These are phyloP conservation scores for Dolichoris vasculosae DNA, from an alignment of 1,140 invertebrate species.

Conservation along the genomic window DNA sequence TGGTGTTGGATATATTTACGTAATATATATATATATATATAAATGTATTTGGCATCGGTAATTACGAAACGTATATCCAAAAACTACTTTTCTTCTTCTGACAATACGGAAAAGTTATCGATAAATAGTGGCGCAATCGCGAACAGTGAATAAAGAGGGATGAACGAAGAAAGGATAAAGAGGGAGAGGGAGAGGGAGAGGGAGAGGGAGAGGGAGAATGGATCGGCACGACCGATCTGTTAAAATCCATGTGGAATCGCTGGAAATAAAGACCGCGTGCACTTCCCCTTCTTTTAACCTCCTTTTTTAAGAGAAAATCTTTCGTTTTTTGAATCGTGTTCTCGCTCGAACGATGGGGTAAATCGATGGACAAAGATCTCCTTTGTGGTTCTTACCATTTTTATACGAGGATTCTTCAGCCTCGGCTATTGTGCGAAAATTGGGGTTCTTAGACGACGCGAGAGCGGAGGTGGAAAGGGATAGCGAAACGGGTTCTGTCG, in stretches of 20 bases:
- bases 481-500: slow-evolving; percentile 64
- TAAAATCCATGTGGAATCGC: slow-evolving; percentile 61
- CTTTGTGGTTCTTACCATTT: slow-evolving; percentile 65
- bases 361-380: slow-evolving; percentile 63
- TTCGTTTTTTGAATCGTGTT: slow-evolving; percentile 60
- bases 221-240: slow-evolving; percentile 46
- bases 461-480: slow-evolving; percentile 66
- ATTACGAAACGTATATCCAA: background rate
- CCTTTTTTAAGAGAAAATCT: slow-evolving; percentile 60
- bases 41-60: background rate
- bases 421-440: slow-evolving; percentile 69
- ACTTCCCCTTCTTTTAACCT: slow-evolving; percentile 10
- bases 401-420: slow-evolving; percentile 67
- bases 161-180: background rate
- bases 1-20: background rate
- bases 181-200: background rate
- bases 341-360: slow-evolving; percentile 63
- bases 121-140: slow-evolving; percentile 22
- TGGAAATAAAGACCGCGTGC: slow-evolving; percentile 47
- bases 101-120: slow-evolving; percentile 2
- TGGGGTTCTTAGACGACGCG: slow-evolving; percentile 61
- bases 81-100: background rate
- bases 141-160: background rate
- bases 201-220: background rate
- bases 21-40: background rate